Evolutionary conservation across 2,797 vertebrate species (phyloP).

Genomic region (Myotis pilosus): DNA sequence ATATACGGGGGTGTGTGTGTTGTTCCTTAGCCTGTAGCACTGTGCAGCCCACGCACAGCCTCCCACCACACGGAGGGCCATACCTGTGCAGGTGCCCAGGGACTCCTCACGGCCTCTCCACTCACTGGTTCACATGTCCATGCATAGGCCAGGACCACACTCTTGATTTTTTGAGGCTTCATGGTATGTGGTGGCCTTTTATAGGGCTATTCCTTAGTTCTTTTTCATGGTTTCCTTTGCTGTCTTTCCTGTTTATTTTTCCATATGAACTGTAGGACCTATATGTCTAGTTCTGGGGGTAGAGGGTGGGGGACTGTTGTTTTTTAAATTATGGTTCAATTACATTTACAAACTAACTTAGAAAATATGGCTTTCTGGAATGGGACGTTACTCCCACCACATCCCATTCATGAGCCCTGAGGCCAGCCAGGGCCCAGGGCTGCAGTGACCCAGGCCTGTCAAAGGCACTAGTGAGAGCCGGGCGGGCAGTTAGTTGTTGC

Average conservation of each 20-base stretch:
- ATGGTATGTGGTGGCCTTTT: accelerated
- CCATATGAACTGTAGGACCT: background rate
- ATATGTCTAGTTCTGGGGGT: background rate
- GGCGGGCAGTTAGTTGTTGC: background rate
- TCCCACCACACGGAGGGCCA: background rate
- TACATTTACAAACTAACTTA: background rate
- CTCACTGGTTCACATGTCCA: accelerated
- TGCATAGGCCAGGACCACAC: too few species aligned
- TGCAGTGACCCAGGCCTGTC: accelerated
- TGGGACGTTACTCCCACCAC: accelerated
- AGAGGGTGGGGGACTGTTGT: background rate
- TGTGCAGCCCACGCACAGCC: background rate
- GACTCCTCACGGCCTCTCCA: background rate
- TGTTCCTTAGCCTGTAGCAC: background rate
- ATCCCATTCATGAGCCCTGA: accelerated
- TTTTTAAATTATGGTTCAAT: background rate
- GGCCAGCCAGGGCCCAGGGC: background rate
- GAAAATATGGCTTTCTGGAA: background rate
- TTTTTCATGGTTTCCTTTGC: background rate
- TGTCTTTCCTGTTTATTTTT: background rate
- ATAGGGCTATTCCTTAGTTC: too few species aligned
- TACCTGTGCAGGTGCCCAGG: background rate
- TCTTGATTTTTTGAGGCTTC: accelerated
- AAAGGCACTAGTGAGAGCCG: accelerated
- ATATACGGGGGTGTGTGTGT: accelerated